Conservation (phyloP, 1,140 invertebrate species). For the Pogonognathellus flavescens region DNA sequence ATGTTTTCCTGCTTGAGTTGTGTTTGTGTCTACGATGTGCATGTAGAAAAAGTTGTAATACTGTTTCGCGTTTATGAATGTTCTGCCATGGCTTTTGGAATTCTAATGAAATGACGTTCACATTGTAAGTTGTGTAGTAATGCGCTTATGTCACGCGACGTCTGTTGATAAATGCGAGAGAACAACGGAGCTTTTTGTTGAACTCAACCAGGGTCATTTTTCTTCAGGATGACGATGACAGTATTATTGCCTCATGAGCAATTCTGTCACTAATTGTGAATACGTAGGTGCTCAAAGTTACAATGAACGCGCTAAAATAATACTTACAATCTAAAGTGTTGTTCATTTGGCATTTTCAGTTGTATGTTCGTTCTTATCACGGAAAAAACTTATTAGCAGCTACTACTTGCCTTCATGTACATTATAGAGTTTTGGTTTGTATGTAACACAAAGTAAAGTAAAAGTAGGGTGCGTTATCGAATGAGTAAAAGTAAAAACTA, state of each 20-base stretch:
- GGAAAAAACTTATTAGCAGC: too few relatives aligned
- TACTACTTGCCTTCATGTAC: too few relatives aligned
- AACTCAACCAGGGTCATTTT: slow-evolving; percentile 4
- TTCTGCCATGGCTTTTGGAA: neutral
- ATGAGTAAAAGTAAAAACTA: too few relatives aligned
- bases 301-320: too few relatives aligned
- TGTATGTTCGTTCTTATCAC: too few relatives aligned
- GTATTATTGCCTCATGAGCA: neutral
- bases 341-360: too few relatives aligned
- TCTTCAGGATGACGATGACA: slow-evolving; percentile 10
- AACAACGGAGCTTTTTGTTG: neutral
- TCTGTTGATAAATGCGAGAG: slow-evolving; percentile 19
- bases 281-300: too few relatives aligned
- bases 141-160: slow-evolving; percentile 18
- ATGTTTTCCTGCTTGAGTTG: slow-evolving; percentile 9
- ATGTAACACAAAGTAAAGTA: too few relatives aligned
- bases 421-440: too few relatives aligned
- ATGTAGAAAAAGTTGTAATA: neutral
- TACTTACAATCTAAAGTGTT: too few relatives aligned
- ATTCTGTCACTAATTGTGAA: too few relatives aligned
- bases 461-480: too few relatives aligned
- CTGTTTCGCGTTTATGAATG: neutral
- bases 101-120: slow-evolving; percentile 1
- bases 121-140: neutral
- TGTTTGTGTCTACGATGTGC: neutral